Evolutionary conservation across 2,888 invertebrate genomes (phyloP).

Genomic region (Acholoe squamosa): DNA sequence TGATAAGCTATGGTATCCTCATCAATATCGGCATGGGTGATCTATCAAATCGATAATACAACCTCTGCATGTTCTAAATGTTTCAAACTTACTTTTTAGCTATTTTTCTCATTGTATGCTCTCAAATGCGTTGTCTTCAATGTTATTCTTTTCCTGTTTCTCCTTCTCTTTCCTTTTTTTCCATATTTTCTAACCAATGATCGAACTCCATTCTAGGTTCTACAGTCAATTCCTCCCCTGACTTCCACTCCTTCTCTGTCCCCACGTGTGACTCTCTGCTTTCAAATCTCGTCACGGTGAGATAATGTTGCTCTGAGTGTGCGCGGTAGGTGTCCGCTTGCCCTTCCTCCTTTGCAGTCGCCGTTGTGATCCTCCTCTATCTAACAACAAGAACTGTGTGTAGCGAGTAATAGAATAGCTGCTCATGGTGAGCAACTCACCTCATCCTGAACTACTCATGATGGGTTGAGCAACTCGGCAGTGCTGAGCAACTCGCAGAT

Average conservation of each 20-base stretch:
- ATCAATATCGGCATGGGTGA: no score
- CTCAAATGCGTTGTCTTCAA: neutral
- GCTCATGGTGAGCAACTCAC: slow-evolving; percentile 3
- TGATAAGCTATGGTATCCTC: no score
- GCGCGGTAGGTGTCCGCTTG: slow-evolving; percentile 49
- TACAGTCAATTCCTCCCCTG: slow-evolving; percentile 4
- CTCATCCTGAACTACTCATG: no score
- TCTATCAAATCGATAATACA: no score
- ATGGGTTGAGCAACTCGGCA: neutral
- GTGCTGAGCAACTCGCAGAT: no score
- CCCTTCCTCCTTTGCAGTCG: slow-evolving; percentile 40
- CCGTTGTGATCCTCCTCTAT: slow-evolving; percentile 1
- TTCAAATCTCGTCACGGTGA: slow-evolving; percentile 33
- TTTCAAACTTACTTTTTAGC: slow-evolving; percentile 20
- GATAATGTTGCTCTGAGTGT: slow-evolving; percentile 30
- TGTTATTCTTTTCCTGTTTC: neutral
- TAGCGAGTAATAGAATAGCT: neutral
- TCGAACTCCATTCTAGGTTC: slow-evolving; percentile 13
- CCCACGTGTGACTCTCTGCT: slow-evolving; percentile 50
- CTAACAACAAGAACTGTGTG: no score
- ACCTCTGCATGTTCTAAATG: neutral
- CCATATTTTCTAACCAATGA: neutral
- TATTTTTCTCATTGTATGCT: slow-evolving; percentile 21
- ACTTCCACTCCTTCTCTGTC: slow-evolving; percentile 35
- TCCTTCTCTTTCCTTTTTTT: slow-evolving; percentile 13